Percentiles rank a stretch among this genome's conserved stretches.
Conservation (phyloP, 2,113 vertebrate species). For the Podiceps cristatus region DNA sequence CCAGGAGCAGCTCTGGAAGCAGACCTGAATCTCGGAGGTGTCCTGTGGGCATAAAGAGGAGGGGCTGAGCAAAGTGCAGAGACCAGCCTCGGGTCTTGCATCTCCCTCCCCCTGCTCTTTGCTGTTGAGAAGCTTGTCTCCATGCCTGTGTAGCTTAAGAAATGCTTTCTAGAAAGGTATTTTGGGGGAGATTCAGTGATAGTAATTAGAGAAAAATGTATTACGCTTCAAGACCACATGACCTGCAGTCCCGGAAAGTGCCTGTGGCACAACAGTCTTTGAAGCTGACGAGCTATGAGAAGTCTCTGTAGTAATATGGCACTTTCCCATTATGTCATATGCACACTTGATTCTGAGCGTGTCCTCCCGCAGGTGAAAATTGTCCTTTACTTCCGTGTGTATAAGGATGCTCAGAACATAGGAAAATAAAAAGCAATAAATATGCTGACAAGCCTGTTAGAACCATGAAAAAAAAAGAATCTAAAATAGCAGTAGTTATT, state of each 20-base stretch:
- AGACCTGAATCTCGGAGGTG: rapidly evolving
- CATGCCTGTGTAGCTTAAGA: neutral
- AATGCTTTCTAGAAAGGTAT: neutral
- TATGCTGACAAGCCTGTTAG: neutral
- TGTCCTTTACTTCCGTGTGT: neutral
- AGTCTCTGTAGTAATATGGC: neutral
- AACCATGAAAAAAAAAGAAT: neutral
- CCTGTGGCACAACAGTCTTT: rapidly evolving
- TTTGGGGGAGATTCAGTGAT: neutral
- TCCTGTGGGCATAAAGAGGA: neutral
- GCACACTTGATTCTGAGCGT: neutral
- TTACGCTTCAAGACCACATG: rapidly evolving
- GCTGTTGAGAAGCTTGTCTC: neutral
- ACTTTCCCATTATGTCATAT: neutral
- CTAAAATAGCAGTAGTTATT: neutral
- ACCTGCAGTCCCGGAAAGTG: neutral
- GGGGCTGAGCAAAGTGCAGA: neutral
- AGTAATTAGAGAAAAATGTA: neutral
- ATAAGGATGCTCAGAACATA: neutral
- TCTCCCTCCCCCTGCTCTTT: neutral
- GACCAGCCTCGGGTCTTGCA: neutral
- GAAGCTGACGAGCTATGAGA: neutral
- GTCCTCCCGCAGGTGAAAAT: neutral
- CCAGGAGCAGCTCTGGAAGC: neutral
- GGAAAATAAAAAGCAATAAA: neutral